Conservation (phyloP, 1,140 invertebrate species). For the Proctacanthus coquilletti region DNA sequence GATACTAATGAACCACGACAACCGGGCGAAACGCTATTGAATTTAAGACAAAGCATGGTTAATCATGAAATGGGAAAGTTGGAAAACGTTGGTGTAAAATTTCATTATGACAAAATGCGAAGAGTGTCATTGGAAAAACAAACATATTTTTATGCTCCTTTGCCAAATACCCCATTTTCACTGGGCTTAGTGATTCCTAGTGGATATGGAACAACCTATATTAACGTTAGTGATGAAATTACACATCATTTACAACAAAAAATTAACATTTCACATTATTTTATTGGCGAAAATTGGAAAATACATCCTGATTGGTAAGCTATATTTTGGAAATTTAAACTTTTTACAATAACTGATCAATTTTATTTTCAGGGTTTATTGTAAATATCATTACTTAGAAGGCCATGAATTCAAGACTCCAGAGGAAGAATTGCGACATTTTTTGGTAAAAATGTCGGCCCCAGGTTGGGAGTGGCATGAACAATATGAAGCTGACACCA, state of each 20-base stretch:
- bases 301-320: constrained; percentile 73
- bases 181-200: constrained; percentile 56
- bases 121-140: constrained; percentile 63
- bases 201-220: constrained; percentile 58
- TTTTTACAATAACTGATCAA: no score
- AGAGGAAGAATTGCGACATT: constrained; percentile 59
- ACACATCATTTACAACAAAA: constrained; percentile 44
- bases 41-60: constrained; percentile 56
- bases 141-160: constrained; percentile 67
- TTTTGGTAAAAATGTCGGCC: constrained; percentile 45
- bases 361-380: constrained; percentile 50
- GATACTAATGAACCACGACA: constrained; percentile 36
- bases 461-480: constrained; percentile 40
- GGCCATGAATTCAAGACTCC: constrained; percentile 50
- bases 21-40: constrained; percentile 33
- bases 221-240: constrained; percentile 55
- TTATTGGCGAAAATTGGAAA: constrained; percentile 56
- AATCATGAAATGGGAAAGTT: constrained; percentile 48
- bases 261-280: constrained; percentile 50
- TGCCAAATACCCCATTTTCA: constrained; percentile 74
- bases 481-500: constrained; percentile 33
- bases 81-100: constrained; percentile 50
- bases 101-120: constrained; percentile 68
- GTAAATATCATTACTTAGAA: constrained; percentile 69
- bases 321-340: no score